Base-by-base conservation (phyloP, 2,888 invertebrate genomes). In the Drosophila eohydei region DNA sequence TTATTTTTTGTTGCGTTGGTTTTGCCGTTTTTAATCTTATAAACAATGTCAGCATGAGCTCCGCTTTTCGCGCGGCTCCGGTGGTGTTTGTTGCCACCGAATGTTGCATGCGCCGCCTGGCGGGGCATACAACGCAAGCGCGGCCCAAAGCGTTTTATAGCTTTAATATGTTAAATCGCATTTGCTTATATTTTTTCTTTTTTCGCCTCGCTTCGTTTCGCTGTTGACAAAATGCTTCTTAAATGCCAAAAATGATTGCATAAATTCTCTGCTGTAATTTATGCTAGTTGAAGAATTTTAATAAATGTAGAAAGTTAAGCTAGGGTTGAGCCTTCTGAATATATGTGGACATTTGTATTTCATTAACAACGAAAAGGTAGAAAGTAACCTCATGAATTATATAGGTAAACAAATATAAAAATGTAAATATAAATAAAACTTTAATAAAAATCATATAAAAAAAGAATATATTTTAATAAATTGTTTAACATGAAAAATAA, bases 1-100 rank as follows among this genome's bases (percentile, higher is more conserved):
- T 52, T 52, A 12, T 80, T 61, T 80, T 52, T 3, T 8, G 72
- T 57, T 83, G 65, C 58, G 80, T 58, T 69, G 68, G 51, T 68
- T 71, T 65, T 64, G 57, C 68, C 64, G 52, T 75, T 66, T 76
- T 74, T 85, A 85, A 84, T 89, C 85, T 75, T 80, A 78, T 84
- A 85, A 89, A 80, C 83, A 89, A 82, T 85, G 83, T 73, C 85
- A 85, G 85, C 89, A 66, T 82, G 88, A 73, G 85, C 64, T 70
- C 71, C 55, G 57, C 65, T 48, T 44, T 50, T 12, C 56, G 44
- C 40, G 36, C 43, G 36, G 48, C 51, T 57, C 36, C n/a, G 41
- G 14, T 56, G 62, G 52, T 12, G 26, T 21, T 38, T 32, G 65
- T 32, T 62, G 68, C 62, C 59, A 65, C 68, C 48, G 61, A 87